Percentiles rank a stretch among this genome's conserved stretches.
These are phyloP conservation scores for Zaprionus lineosus DNA, from an alignment of 2,888 invertebrate genomes.

Conservation along the genomic window DNA sequence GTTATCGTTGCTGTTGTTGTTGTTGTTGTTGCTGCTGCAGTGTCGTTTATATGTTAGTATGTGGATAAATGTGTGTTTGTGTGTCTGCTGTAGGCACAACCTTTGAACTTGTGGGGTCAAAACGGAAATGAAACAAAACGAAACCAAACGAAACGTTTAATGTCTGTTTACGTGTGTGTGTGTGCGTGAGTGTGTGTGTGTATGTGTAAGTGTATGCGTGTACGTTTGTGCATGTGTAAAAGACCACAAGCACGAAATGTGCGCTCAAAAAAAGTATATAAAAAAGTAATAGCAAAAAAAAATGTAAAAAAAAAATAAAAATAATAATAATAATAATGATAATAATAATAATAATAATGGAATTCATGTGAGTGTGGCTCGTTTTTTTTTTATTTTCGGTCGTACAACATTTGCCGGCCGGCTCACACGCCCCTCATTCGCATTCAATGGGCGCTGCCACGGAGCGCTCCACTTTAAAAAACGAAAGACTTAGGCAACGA, in stretches of 20 bases:
- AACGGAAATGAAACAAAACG: conserved; percentile 59
- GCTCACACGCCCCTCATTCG: conserved; percentile 70
- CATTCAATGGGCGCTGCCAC: conserved; percentile 59
- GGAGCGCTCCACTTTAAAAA: conserved; percentile 67
- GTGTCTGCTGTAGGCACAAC: conserved; percentile 45
- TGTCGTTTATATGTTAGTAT: conserved; percentile 6
- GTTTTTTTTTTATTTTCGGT: conserved; percentile 8
- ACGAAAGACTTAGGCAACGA: conserved; percentile 74
- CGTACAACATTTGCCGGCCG: conserved; percentile 55
- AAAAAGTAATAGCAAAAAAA: conserved; percentile 16
- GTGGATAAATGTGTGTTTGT: conserved; percentile 16
- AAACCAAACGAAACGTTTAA: conserved; percentile 62
- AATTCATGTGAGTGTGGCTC: conserved; percentile 15
- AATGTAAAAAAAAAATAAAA: conserved; percentile 13
- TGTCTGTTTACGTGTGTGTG: no score
- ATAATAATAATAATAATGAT: conserved; percentile 19
- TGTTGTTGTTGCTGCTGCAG: conserved; percentile 8
- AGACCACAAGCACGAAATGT: conserved; percentile 32
- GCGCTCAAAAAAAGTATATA: conserved; percentile 35
- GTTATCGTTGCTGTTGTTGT: conserved; percentile 9
- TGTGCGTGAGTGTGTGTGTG: no score
- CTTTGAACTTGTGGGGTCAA: conserved; percentile 69
- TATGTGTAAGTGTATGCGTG: no score
- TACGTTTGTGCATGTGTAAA: no score
- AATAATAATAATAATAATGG: conserved; percentile 49